phyloP scores from a whole-genome alignment of 2,888 invertebrate species.

The Leptopilina myrica region DNA sequence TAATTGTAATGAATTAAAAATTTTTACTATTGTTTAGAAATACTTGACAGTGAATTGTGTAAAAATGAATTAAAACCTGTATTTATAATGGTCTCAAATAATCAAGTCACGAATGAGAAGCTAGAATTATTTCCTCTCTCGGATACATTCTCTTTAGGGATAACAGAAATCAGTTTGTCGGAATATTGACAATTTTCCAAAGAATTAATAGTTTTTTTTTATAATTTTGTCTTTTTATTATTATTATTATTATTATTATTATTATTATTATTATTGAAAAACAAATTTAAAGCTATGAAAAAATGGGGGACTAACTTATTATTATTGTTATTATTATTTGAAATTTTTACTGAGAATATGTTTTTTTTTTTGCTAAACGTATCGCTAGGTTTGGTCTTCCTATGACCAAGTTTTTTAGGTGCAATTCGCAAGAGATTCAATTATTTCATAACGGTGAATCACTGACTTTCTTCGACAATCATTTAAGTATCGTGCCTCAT shows the following conservation, averaged over 20 bases:
- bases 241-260: too few relatives aligned
- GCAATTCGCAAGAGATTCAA: not conserved
- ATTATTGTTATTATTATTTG: too few relatives aligned
- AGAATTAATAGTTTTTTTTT: not conserved
- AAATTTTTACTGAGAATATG: too few relatives aligned
- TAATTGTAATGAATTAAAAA: too few relatives aligned
- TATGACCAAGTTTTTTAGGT: too few relatives aligned
- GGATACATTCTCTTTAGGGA: conserved; percentile 29
- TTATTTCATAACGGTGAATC: conserved; percentile 28
- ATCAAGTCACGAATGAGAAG: conserved; percentile 6
- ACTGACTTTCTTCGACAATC: not conserved
- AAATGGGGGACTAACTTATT: too few relatives aligned
- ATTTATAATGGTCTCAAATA: not conserved
- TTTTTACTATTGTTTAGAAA: not conserved
- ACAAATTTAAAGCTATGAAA: too few relatives aligned
- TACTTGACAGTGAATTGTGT: not conserved
- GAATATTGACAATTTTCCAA: conserved; percentile 6
- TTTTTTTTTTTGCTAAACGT: too few relatives aligned
- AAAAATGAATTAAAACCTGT: conserved; percentile 10
- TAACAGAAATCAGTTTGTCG: conserved; percentile 14
- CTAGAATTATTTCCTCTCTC: conserved; percentile 24
- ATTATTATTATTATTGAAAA: too few relatives aligned
- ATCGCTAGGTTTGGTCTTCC: too few relatives aligned
- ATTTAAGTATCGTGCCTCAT: conserved; percentile 1
- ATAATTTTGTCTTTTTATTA: too few relatives aligned